Percentiles rank a stretch among this genome's conserved stretches.
Evolutionary conservation across 2,113 vertebrate species (phyloP).

Genomic region (Sisor rabdophorus): DNA sequence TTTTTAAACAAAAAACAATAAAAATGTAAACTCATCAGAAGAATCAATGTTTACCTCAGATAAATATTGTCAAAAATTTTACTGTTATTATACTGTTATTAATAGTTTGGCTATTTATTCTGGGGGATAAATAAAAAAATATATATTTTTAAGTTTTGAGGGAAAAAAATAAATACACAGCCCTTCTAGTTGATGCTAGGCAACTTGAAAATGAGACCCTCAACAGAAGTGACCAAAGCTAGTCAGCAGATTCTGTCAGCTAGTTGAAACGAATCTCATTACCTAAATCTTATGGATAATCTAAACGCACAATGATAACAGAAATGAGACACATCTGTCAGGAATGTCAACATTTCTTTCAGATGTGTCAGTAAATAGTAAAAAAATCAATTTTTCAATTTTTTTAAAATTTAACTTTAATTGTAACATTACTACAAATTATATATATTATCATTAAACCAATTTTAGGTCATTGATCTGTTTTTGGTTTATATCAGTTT

Average conservation of each 20-base stretch:
- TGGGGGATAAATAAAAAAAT: too few relatives aligned
- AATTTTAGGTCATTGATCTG: background rate
- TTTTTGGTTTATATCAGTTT: too few relatives aligned
- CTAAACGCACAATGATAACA: background rate
- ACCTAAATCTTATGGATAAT: slow-evolving; percentile 12
- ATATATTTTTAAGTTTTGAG: too few relatives aligned
- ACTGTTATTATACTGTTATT: background rate
- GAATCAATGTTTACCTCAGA: slow-evolving; percentile 5
- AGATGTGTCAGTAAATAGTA: background rate
- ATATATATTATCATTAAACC: background rate
- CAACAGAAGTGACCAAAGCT: background rate
- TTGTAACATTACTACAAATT: background rate
- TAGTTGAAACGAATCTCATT: background rate
- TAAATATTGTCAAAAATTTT: too few relatives aligned
- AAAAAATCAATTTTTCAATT: too few relatives aligned
- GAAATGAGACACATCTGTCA: background rate
- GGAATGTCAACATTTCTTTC: background rate
- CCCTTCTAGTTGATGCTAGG: background rate
- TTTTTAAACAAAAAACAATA: background rate
- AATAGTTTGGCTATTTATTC: too few relatives aligned
- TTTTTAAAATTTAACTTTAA: too few relatives aligned
- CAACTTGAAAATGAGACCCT: background rate
- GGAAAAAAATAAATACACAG: background rate
- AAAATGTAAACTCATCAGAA: background rate
- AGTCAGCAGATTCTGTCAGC: background rate